phyloP scores from a whole-genome alignment of 2,888 invertebrate genomes.

The Tanaodytes sp. region DNA sequence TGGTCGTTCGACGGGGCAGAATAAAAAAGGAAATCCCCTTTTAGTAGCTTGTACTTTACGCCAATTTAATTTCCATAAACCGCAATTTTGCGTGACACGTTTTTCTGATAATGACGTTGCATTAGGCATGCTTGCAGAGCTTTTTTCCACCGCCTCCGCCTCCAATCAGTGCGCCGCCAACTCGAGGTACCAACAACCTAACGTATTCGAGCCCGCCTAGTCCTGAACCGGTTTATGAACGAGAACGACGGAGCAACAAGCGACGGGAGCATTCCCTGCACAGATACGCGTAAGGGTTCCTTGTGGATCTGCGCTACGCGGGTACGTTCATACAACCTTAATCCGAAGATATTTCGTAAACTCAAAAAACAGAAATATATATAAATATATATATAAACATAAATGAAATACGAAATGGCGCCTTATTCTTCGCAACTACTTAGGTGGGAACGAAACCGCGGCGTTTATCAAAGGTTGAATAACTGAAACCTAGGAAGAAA shows the following conservation, averaged over 20 bases:
- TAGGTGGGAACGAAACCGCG: conserved; percentile 23
- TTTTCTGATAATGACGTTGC: conserved; percentile 39
- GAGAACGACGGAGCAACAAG: conserved; percentile 69
- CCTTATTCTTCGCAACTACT: conserved; percentile 51
- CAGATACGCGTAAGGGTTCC: conserved; percentile 69
- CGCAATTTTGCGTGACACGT: conserved; percentile 28
- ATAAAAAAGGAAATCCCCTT: conserved; percentile 1
- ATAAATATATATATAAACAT: neutral
- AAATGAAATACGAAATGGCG: conserved; percentile 45
- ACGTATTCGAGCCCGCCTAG: conserved; percentile 72
- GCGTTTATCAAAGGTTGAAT: conserved; percentile 12
- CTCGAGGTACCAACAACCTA: conserved; percentile 69
- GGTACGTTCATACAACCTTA: conserved; percentile 42
- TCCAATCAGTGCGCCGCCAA: conserved; percentile 69
- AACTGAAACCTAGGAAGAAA: conserved; percentile 36
- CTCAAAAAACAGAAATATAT: too few species aligned
- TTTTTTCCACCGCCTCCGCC: conserved; percentile 72
- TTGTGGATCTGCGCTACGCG: conserved; percentile 42
- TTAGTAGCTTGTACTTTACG: conserved; percentile 5
- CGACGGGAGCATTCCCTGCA: conserved; percentile 71
- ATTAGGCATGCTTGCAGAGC: conserved; percentile 72
- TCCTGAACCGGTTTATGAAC: conserved; percentile 70
- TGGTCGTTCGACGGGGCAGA: too few species aligned
- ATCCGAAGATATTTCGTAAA: conserved; percentile 40
- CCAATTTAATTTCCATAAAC: conserved; percentile 17